Evolutionary conservation across 2,797 vertebrate genomes (phyloP).

Genomic region (Siniperca undulata): DNA sequence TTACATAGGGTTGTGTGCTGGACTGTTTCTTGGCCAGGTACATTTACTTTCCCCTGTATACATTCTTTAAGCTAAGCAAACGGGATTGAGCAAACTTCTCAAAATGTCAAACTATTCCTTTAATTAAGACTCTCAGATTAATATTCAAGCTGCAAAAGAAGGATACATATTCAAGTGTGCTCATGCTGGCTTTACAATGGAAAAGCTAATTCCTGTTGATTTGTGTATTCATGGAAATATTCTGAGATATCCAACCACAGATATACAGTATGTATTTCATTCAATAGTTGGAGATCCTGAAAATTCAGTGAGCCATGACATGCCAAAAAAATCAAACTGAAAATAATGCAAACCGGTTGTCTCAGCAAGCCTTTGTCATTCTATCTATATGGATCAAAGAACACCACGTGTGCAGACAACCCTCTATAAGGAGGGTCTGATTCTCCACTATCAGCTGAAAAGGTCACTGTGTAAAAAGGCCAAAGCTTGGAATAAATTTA

Average conservation of each 20-base stretch:
- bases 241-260: constrained; percentile 22
- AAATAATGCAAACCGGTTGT: constrained; percentile 29
- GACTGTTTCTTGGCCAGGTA: not conserved
- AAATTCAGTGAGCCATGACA: constrained; percentile 41
- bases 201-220: constrained; percentile 27
- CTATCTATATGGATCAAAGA: constrained; percentile 34
- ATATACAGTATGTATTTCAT: constrained; percentile 20
- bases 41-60: not conserved
- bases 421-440: not conserved
- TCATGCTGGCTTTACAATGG: not conserved
- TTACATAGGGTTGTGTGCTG: not conserved
- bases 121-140: constrained; percentile 16
- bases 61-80: not conserved
- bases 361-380: constrained; percentile 20
- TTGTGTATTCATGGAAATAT: constrained; percentile 36
- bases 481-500: constrained; percentile 16
- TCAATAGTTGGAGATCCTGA: constrained; percentile 10
- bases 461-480: constrained; percentile 32
- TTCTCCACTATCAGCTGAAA: constrained; percentile 33
- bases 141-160: constrained; percentile 25
- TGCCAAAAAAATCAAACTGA: constrained; percentile 32
- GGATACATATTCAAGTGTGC: constrained; percentile 8
- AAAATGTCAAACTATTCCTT: constrained; percentile 22
- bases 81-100: not conserved
- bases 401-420: not conserved